Evolutionary conservation across 1,140 invertebrate genomes (phyloP).

Genomic region (Papilio dardanus): DNA sequence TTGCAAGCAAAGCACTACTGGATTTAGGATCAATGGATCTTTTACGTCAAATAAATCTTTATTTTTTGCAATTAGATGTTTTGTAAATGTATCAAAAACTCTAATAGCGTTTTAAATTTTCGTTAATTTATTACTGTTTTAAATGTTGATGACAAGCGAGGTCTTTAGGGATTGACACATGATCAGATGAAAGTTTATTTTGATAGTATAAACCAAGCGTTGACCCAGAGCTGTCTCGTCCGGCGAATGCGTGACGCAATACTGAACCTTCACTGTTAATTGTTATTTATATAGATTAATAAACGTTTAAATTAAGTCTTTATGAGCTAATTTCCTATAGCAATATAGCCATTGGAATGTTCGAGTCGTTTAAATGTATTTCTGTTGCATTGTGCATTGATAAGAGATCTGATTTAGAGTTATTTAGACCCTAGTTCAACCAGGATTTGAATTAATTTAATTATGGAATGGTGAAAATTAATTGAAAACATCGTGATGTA

Average conservation of each 20-base stretch:
- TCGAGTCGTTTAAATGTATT: neutral
- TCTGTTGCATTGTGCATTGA: neutral
- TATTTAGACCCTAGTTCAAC: neutral
- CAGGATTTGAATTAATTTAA: neutral
- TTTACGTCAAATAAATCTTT: too few species aligned
- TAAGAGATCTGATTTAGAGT: too few species aligned
- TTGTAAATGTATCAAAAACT: neutral
- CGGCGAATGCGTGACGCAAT: constrained; percentile 25
- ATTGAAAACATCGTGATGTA: too few species aligned
- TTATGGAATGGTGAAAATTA: neutral
- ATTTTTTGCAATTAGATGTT: too few species aligned
- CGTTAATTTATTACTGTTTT: neutral
- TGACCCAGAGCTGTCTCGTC: constrained; percentile 42
- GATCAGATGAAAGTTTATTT: constrained; percentile 44
- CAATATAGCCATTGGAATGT: neutral
- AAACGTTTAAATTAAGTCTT: neutral
- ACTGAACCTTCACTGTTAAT: constrained; percentile 24
- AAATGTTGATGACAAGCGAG: constrained; percentile 16
- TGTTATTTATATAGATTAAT: constrained; percentile 34
- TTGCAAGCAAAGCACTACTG: too few species aligned
- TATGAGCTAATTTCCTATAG: constrained; percentile 30
- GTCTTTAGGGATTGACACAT: constrained; percentile 42
- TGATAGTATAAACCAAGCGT: constrained; percentile 40
- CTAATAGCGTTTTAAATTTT: neutral
- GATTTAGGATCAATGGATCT: too few species aligned